Conservation (phyloP, 2,797 vertebrate genomes). For the Alauda arvensis region DNA sequence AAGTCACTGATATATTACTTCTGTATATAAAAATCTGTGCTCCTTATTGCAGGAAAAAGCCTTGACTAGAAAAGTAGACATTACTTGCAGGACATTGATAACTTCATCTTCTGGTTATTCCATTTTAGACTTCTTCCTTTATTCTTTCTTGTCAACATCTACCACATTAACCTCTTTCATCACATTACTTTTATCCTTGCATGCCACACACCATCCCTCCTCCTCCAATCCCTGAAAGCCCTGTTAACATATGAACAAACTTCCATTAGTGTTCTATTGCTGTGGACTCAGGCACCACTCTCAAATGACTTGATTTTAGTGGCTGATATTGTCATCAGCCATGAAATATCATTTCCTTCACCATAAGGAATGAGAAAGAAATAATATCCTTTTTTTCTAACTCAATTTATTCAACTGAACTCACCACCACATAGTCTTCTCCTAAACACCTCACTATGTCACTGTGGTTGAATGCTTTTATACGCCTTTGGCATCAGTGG, state of each 20-base stretch:
- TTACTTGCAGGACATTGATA: neutral
- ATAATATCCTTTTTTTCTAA: neutral
- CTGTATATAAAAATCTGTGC: neutral
- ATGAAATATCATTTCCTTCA: fast-evolving
- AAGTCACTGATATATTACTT: neutral
- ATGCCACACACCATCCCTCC: neutral
- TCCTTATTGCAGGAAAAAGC: neutral
- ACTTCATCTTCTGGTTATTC: neutral
- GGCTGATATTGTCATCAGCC: neutral
- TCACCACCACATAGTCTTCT: neutral
- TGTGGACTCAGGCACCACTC: neutral
- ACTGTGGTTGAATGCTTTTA: neutral
- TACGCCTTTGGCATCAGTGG: neutral
- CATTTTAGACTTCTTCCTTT: neutral
- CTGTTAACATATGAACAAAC: neutral
- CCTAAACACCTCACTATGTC: neutral
- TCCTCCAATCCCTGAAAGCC: neutral
- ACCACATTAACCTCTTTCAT: neutral
- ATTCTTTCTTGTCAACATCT: neutral
- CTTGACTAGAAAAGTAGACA: neutral
- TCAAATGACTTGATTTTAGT: neutral
- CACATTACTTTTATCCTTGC: neutral
- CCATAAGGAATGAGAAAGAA: neutral
- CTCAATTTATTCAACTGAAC: neutral
- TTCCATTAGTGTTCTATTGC: neutral